These are phyloP conservation scores for Falco biarmicus DNA, from an alignment of 2,797 vertebrate species.

Conservation along the genomic window DNA sequence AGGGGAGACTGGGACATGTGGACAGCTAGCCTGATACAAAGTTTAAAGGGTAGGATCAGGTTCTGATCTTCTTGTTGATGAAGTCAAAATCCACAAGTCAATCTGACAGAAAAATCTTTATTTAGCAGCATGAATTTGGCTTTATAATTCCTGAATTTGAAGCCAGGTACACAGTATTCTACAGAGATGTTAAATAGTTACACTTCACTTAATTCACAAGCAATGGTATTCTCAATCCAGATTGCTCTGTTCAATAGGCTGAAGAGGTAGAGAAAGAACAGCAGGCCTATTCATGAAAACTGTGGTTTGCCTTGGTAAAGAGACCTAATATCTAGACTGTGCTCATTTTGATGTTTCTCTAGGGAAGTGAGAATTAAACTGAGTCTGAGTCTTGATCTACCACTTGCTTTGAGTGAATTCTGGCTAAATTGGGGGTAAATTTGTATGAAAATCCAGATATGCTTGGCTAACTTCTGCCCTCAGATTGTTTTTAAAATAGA, in stretches of 20 bases:
- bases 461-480: neutral
- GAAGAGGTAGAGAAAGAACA: neutral
- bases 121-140: neutral
- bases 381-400: neutral
- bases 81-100: neutral
- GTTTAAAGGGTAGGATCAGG: neutral
- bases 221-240: neutral
- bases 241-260: neutral
- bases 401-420: neutral
- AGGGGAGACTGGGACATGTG: neutral
- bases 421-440: neutral
- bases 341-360: neutral
- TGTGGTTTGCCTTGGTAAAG: neutral
- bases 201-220: neutral
- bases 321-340: neutral
- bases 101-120: neutral
- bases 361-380: neutral
- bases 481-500: neutral
- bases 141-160: neutral
- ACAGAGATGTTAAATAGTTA: neutral
- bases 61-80: neutral
- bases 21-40: neutral
- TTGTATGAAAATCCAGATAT: neutral
- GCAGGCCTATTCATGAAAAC: neutral
- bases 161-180: neutral